phyloP scores from a whole-genome alignment of 2,113 vertebrate genomes.

The Mesitornis unicolor region DNA sequence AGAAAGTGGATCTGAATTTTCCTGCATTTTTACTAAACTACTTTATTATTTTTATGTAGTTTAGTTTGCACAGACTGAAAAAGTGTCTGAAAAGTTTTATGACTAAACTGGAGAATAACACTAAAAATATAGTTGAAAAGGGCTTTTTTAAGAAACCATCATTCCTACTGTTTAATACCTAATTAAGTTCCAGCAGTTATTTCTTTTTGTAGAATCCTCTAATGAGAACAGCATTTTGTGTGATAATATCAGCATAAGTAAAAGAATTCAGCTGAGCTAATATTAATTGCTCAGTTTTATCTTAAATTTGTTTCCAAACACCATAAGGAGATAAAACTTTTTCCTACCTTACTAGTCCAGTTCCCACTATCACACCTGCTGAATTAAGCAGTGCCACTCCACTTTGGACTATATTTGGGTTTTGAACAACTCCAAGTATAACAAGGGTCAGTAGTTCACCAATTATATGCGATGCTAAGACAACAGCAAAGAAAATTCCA shows the following conservation, averaged over 20 bases:
- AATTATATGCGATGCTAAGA: conserved; percentile 83
- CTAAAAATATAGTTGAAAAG: not conserved
- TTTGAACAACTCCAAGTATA: conserved; percentile 88
- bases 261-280: not conserved
- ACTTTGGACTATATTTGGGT: conserved; percentile 89
- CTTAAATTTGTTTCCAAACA: not conserved
- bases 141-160: not conserved
- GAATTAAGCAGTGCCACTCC: conserved; percentile 85
- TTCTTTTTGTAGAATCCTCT: not conserved
- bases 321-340: not conserved
- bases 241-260: not conserved
- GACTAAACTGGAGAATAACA: not conserved
- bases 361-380: conserved; percentile 86
- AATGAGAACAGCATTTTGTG: not conserved
- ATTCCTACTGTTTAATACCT: not conserved
- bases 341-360: conserved; percentile 88
- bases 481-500: conserved; percentile 84
- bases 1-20: not conserved
- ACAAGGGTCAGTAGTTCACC: conserved; percentile 90
- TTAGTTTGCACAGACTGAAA: not conserved
- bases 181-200: not conserved
- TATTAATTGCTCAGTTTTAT: not conserved
- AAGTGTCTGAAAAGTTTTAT: not conserved
- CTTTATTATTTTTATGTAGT: not conserved
- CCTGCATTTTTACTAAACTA: not conserved